These are phyloP conservation scores for Brachionus paranguensis DNA, from an alignment of 1,140 invertebrate species.

Conservation along the genomic window DNA sequence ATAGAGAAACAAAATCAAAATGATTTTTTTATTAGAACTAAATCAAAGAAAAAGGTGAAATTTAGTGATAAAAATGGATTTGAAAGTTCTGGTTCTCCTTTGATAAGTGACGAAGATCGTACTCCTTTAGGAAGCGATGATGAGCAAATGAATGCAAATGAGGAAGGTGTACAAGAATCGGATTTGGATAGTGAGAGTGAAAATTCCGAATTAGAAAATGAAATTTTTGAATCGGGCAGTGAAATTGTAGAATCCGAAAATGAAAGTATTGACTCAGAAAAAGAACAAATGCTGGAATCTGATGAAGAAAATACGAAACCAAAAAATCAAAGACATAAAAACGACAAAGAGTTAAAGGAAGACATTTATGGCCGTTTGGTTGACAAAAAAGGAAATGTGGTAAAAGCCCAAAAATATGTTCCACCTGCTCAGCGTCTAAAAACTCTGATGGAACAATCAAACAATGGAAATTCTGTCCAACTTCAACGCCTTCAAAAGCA, in stretches of 20 bases:
- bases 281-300: slow-evolving; percentile 14
- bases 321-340: slow-evolving; percentile 42
- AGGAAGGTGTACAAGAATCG: slow-evolving; percentile 36
- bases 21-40: slow-evolving; percentile 7
- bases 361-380: slow-evolving; percentile 86
- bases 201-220: background rate
- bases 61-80: background rate
- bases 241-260: background rate
- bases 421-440: slow-evolving; percentile 69
- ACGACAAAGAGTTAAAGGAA: slow-evolving; percentile 63
- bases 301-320: slow-evolving; percentile 40
- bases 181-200: background rate
- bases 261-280: background rate
- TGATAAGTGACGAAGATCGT: background rate
- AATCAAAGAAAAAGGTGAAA: slow-evolving; percentile 12
- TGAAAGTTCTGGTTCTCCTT: background rate
- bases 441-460: slow-evolving; percentile 49
- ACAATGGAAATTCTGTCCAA: slow-evolving; percentile 61
- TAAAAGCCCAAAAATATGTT: slow-evolving; percentile 64
- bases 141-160: slow-evolving; percentile 22
- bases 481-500: slow-evolving; percentile 66
- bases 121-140: background rate
- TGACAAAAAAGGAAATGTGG: slow-evolving; percentile 69
- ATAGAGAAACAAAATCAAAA: background rate
- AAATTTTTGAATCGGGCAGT: background rate